Percentiles rank a stretch among this genome's conserved stretches.
Evolutionary conservation across 2,797 vertebrate species (phyloP).

Genomic region (Lepilemur septentrionalis): DNA sequence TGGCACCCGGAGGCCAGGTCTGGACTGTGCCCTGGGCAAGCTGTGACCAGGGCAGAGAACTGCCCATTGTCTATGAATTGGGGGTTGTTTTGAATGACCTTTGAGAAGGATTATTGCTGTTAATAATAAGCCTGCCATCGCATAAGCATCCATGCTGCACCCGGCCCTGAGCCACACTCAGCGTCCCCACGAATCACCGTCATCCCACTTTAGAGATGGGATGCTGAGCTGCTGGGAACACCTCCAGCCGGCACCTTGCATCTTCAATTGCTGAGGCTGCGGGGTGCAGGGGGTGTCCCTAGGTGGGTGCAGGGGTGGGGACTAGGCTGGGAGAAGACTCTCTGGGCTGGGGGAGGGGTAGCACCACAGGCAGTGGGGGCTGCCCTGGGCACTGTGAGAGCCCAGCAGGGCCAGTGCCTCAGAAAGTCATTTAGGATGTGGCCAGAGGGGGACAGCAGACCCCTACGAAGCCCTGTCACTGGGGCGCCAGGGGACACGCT

Average conservation of each 20-base stretch:
- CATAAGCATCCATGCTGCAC: neutral
- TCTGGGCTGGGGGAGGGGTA: fast-evolving
- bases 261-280: neutral
- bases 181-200: fast-evolving
- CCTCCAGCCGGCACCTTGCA: too few species aligned
- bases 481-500: fast-evolving
- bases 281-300: neutral
- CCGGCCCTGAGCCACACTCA: neutral
- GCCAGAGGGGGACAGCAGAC: neutral
- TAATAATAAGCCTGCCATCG: neutral
- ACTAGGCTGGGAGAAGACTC: neutral
- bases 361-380: neutral
- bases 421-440: neutral
- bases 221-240: fast-evolving
- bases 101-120: neutral
- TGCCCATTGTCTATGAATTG: neutral
- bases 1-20: neutral
- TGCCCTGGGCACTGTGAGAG: neutral
- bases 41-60: neutral
- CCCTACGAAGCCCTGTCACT: too few species aligned
- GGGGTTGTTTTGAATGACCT: neutral
- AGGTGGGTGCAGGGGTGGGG: neutral
- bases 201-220: neutral
- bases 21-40: neutral
- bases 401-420: neutral